These are phyloP conservation scores for Agrochola litura DNA, from an alignment of 2,888 invertebrate species.

Conservation along the genomic window DNA sequence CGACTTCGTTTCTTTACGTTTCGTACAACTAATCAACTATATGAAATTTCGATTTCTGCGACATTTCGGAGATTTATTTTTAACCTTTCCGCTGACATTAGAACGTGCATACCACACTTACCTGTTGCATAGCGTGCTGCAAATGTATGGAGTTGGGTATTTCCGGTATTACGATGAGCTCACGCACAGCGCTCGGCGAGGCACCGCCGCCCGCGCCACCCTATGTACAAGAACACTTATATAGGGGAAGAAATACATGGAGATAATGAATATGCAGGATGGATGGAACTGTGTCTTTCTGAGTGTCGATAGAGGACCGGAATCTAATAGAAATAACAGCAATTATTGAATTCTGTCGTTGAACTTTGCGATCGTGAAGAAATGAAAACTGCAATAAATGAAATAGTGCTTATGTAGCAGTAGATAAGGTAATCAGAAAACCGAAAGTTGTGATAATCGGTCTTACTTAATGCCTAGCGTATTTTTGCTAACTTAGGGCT, in stretches of 20 bases:
- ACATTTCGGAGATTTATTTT: not conserved
- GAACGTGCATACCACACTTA: slow-evolving; percentile 61
- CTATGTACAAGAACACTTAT: slow-evolving; percentile 60
- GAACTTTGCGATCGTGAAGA: no score
- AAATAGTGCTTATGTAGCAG: no score
- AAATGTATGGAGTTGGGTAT: slow-evolving; percentile 84
- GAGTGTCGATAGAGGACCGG: not conserved
- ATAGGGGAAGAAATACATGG: slow-evolving; percentile 43
- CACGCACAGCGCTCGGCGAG: slow-evolving; percentile 82
- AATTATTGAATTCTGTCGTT: no score
- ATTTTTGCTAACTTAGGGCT: no score
- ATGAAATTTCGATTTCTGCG: not conserved
- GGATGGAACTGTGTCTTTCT: not conserved
- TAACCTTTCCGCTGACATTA: not conserved
- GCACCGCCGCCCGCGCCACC: slow-evolving; percentile 79
- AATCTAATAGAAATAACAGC: no score
- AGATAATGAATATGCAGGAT: not conserved
- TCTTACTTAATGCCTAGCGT: no score
- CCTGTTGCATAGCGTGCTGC: slow-evolving; percentile 89
- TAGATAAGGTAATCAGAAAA: no score
- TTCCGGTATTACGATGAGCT: slow-evolving; percentile 88
- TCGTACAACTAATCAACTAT: not conserved
- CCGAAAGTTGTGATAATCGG: no score
- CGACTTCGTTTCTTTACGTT: not conserved
- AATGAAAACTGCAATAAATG: no score